phyloP scores from a whole-genome alignment of 2,888 invertebrate species.

The Tetranychus piercei region DNA sequence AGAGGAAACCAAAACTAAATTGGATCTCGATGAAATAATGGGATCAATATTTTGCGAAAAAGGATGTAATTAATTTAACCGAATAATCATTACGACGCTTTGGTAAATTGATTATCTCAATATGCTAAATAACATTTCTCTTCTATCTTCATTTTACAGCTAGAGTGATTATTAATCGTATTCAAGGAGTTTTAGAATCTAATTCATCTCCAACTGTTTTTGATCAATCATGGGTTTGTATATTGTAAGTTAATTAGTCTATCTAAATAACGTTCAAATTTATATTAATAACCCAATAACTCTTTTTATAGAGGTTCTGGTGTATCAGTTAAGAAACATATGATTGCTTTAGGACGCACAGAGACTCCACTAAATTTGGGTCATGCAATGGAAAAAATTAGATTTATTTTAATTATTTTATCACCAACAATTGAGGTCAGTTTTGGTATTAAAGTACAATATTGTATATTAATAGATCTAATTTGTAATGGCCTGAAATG shows the following conservation, averaged over 20 bases:
- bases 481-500: neutral
- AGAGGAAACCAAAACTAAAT: neutral
- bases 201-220: neutral
- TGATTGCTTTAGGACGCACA: conserved; percentile 12
- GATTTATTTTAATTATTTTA: conserved; percentile 18
- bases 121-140: neutral
- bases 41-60: neutral
- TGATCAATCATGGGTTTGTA: conserved; percentile 5
- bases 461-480: too few relatives aligned
- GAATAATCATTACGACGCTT: neutral
- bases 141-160: neutral
- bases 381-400: conserved; percentile 4
- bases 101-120: neutral
- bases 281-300: neutral
- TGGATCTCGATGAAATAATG: neutral
- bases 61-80: neutral
- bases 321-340: neutral
- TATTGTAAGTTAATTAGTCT: neutral
- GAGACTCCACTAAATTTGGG: conserved; percentile 19
- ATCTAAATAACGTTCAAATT: neutral
- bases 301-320: neutral
- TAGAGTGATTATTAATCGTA: neutral
- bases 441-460: neutral
- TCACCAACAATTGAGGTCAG: conserved; percentile 18
- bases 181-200: neutral